A percentile compares a stretch with the other conserved stretches of the same genome.
phyloP scores from a whole-genome alignment of 2,888 invertebrate genomes.

The Apantesis nais region DNA sequence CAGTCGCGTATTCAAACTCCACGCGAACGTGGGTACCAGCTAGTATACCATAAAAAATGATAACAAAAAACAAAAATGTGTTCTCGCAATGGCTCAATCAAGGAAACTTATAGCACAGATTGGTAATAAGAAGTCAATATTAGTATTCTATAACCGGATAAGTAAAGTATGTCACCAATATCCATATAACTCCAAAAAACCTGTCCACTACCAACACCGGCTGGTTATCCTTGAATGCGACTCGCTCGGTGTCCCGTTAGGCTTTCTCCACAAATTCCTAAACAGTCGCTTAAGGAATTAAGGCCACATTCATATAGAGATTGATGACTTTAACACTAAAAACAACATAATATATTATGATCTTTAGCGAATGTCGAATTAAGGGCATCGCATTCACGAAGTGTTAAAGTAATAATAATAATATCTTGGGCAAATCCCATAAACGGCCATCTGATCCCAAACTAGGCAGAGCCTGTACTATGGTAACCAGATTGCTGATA shows the following conservation, averaged over 20 bases:
- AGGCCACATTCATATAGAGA: conserved; percentile 35
- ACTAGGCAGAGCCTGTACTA: too few relatives aligned
- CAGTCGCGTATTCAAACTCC: too few relatives aligned
- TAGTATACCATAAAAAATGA: not conserved
- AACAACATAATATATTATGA: not conserved
- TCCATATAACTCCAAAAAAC: not conserved
- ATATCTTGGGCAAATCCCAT: too few relatives aligned
- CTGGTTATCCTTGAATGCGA: conserved; percentile 8
- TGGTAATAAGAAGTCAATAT: not conserved
- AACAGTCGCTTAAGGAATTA: conserved; percentile 35
- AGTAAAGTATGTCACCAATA: conserved; percentile 7
- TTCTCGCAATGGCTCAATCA: not conserved
- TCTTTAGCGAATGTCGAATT: not conserved
- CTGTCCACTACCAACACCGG: not conserved
- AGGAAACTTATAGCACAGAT: not conserved
- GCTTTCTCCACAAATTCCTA: conserved; percentile 45
- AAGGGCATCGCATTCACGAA: conserved; percentile 1
- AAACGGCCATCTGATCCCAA: too few relatives aligned
- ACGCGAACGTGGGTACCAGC: too few relatives aligned
- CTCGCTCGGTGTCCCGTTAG: conserved; percentile 33
- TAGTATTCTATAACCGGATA: conserved; percentile 5
- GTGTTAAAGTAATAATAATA: not conserved
- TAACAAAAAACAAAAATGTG: not conserved
- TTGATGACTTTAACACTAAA: conserved; percentile 29
- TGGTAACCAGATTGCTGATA: too few relatives aligned